Conservation (phyloP, 2,797 vertebrate species). For the Acanthurus leucopareius region DNA sequence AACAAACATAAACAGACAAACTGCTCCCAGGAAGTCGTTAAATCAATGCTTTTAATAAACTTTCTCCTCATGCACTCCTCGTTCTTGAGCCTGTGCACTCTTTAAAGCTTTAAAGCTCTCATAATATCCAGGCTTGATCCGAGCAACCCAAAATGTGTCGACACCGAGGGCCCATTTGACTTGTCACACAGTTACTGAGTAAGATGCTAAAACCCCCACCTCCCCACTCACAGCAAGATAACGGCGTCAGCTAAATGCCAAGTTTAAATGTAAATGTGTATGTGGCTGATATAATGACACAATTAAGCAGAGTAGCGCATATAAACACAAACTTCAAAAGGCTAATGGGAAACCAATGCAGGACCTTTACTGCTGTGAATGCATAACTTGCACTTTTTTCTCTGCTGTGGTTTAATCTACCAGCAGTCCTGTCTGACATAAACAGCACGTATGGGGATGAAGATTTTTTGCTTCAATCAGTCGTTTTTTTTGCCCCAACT, state of each 20-base stretch:
- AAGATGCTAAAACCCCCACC: slow-evolving; percentile 45
- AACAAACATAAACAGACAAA: not conserved
- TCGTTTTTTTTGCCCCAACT: slow-evolving; percentile 50
- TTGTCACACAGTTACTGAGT: slow-evolving; percentile 50
- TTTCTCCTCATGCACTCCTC: slow-evolving; percentile 25
- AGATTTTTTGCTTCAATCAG: slow-evolving; percentile 50
- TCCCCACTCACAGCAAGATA: slow-evolving; percentile 44
- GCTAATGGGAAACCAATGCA: slow-evolving; percentile 35
- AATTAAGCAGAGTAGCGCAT: slow-evolving; percentile 39
- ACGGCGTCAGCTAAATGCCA: slow-evolving; percentile 54
- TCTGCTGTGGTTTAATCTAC: slow-evolving; percentile 36
- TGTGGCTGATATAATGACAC: slow-evolving; percentile 21
- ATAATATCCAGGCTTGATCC: slow-evolving; percentile 56
- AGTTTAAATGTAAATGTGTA: slow-evolving; percentile 51
- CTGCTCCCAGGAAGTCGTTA: slow-evolving; percentile 20
- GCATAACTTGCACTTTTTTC: slow-evolving; percentile 29
- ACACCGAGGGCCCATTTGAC: slow-evolving; percentile 40
- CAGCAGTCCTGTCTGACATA: slow-evolving; percentile 29
- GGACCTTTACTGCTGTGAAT: slow-evolving; percentile 47
- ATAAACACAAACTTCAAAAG: slow-evolving; percentile 32
- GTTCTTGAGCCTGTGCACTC: slow-evolving; percentile 38
- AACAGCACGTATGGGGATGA: slow-evolving; percentile 41
- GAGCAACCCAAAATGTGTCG: slow-evolving; percentile 43
- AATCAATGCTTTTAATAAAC: slow-evolving; percentile 63
- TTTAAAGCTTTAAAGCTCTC: slow-evolving; percentile 15